Conservation (phyloP, 2,797 vertebrate species). For the Enteromius afrohamiltoni region DNA sequence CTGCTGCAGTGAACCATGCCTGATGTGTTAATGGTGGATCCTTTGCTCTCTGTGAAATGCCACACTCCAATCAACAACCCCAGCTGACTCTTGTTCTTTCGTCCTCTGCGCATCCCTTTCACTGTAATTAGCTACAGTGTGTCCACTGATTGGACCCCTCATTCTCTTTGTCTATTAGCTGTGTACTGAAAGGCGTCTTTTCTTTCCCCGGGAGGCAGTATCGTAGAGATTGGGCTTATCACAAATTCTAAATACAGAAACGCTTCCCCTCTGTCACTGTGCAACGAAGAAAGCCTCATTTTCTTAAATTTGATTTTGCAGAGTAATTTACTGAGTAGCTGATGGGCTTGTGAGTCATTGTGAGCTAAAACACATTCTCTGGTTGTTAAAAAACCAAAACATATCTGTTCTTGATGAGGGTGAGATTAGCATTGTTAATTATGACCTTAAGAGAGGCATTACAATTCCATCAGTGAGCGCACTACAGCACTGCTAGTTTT, state of each 20-base stretch:
- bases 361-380: slow-evolving; percentile 55
- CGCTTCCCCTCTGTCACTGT: slow-evolving; percentile 56
- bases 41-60: slow-evolving; percentile 55
- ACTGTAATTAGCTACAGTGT: slow-evolving; percentile 47
- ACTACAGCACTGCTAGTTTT: background rate
- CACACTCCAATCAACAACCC: slow-evolving; percentile 55
- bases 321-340: slow-evolving; percentile 62
- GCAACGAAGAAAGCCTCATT: slow-evolving; percentile 67
- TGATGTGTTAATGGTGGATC: slow-evolving; percentile 56
- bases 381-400: slow-evolving; percentile 55
- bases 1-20: slow-evolving; percentile 48
- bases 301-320: slow-evolving; percentile 67
- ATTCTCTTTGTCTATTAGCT: slow-evolving; percentile 64
- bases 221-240: slow-evolving; percentile 65
- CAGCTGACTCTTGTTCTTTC: slow-evolving; percentile 41
- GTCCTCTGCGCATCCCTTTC: slow-evolving; percentile 24
- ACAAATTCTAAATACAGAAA: slow-evolving; percentile 72
- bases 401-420: slow-evolving; percentile 28
- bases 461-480: background rate
- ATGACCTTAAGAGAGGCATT: slow-evolving; percentile 25
- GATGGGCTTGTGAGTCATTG: slow-evolving; percentile 56
- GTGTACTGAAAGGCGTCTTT: slow-evolving; percentile 10
- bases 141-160: slow-evolving; percentile 54
- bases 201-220: slow-evolving; percentile 59
- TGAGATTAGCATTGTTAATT: slow-evolving; percentile 36